Percentiles rank a stretch among this genome's conserved stretches.
phyloP scores from a whole-genome alignment of 2,797 vertebrate species.

The Remorina albescens region DNA sequence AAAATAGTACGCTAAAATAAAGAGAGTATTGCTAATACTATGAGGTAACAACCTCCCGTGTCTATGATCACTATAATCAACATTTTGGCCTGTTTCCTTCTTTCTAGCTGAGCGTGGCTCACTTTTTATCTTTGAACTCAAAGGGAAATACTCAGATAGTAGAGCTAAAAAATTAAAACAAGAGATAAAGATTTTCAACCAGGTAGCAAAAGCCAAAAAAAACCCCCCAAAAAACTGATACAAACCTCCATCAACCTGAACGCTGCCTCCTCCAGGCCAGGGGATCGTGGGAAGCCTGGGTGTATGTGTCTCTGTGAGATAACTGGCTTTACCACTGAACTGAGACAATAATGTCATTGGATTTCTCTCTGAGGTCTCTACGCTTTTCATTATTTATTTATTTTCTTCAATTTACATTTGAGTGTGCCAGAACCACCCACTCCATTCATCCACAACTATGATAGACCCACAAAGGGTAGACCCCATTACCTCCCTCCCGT shows the following conservation, averaged over 20 bases:
- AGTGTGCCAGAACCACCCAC: conserved; percentile 49
- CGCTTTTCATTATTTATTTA: conserved; percentile 76
- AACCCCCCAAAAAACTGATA: no score
- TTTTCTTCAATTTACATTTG: conserved; percentile 72
- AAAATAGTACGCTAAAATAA: no score
- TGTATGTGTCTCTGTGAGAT: conserved; percentile 75
- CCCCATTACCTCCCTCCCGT: conserved; percentile 14
- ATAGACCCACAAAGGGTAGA: conserved; percentile 26
- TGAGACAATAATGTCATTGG: conserved; percentile 63
- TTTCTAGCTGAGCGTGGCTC: conserved; percentile 3
- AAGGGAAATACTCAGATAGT: not conserved
- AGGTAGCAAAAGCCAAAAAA: conserved; percentile 31
- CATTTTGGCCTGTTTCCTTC: conserved; percentile 5
- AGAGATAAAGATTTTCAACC: conserved; percentile 37
- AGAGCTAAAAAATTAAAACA: not conserved
- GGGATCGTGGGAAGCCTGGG: conserved; percentile 67
- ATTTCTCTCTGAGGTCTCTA: conserved; percentile 48
- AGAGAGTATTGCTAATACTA: no score
- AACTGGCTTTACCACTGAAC: conserved; percentile 72
- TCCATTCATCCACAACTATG: conserved; percentile 18
- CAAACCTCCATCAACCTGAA: conserved; percentile 65
- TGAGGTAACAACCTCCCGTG: not conserved
- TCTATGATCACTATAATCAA: conserved; percentile 12
- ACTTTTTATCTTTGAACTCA: conserved; percentile 26
- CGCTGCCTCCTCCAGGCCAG: conserved; percentile 64